Percentiles rank a stretch among this genome's conserved stretches.
phyloP scores from a whole-genome alignment of 2,888 invertebrate genomes.

The Mythimna impura region DNA sequence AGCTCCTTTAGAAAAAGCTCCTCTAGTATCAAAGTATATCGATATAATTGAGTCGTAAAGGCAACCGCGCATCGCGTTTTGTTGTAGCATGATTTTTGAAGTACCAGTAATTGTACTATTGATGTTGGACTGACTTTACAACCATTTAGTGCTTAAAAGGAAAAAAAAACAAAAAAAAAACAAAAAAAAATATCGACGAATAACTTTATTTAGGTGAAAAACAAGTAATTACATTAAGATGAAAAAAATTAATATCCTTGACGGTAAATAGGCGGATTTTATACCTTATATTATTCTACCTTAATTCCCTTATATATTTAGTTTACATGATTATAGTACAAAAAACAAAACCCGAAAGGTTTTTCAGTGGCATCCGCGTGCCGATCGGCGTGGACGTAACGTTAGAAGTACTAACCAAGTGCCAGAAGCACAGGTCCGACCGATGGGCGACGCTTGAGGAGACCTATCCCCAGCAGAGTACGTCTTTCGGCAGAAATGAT shows the following conservation, averaged over 20 bases:
- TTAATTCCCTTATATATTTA: too few relatives aligned
- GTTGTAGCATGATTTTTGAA: too few relatives aligned
- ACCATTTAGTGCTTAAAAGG: too few relatives aligned
- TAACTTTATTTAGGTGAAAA: too few relatives aligned
- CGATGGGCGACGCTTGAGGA: not conserved
- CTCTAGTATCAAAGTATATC: too few relatives aligned
- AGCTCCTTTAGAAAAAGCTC: too few relatives aligned
- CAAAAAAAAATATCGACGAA: too few relatives aligned
- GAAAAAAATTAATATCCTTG: too few relatives aligned
- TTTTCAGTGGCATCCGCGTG: not conserved
- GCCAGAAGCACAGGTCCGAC: not conserved
- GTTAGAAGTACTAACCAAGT: not conserved
- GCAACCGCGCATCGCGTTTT: fast-evolving
- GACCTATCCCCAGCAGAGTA: not conserved
- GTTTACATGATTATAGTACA: not conserved
- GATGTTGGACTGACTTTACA: not conserved
- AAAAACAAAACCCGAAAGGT: not conserved
- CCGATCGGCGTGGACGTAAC: not conserved
- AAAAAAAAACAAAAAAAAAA: too few relatives aligned
- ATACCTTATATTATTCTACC: not conserved
- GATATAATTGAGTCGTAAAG: not conserved
- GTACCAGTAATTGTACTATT: too few relatives aligned
- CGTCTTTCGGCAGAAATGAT: not conserved
- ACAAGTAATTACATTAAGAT: too few relatives aligned
- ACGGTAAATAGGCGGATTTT: not conserved